Base-by-base conservation (phyloP, 1,140 invertebrate species). In the Sipha flava region DNA sequence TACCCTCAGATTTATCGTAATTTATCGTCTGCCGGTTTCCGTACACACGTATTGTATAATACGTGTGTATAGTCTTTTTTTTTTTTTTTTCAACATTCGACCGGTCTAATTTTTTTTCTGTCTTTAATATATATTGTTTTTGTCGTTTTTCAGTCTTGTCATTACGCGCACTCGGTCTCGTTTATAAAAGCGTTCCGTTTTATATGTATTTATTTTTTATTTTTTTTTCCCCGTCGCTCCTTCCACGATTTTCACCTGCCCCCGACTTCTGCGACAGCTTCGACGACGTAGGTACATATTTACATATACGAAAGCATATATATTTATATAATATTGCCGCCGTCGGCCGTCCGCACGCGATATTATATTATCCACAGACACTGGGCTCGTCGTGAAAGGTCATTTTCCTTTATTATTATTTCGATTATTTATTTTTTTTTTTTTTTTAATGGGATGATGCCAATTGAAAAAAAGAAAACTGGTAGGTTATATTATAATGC, bases 171-270 rank as follows among this genome's bases (percentile, higher is more conserved):
- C 9, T 49, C 40, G 43, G 43, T 9, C 7, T 52, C 49, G 49
- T 5, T 52, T 52, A 45, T 45, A 45, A 9, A 45, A 9, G 16
- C 16, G 7, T 45, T 45, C 16, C 16, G 7, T 7, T 45, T 52
- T 52, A 18, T 10, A n/a, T 7, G 62, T 40, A 12, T 29, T 23
- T n/a, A 43, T 4, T 31, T 10, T 5, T 47, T 49, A 34, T 64
- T 64, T n/a, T 37, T 34, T 21, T 31, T 21, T n/a, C 59, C 62
- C 34, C n/a, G 34, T 66, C n/a, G 14, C 14, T 52, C 29, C 18
- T 72, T 54, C 14, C 45, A 73, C 70, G 70, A 73, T 54, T 73
- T 73, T 54, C 70, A 54, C 70, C 70, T 73, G 70, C 47, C 62
- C 62, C 12, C 12, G 18, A 37, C n/a, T n/a, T n/a, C n/a, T n/a